These are phyloP conservation scores for Lypha dubia DNA, from an alignment of 2,888 invertebrate genomes.

Conservation along the genomic window DNA sequence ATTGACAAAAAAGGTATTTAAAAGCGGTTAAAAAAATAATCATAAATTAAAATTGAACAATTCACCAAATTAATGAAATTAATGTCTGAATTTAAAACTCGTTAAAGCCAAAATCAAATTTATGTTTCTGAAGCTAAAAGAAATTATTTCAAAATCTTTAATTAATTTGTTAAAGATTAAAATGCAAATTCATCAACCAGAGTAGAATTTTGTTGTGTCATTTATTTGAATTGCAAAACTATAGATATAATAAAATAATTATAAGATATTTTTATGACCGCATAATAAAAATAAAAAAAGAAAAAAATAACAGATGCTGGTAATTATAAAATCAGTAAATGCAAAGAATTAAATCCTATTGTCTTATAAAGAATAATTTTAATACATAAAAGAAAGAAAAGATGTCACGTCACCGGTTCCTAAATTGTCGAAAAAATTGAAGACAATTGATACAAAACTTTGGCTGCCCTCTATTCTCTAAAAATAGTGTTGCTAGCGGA, in stretches of 20 bases:
- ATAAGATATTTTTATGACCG: conserved; percentile 29
- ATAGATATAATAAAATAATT: conserved; percentile 31
- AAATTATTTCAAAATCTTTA: neutral
- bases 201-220: conserved; percentile 21
- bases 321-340: neutral
- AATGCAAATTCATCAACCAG: neutral
- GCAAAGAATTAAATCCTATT: conserved; percentile 21
- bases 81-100: neutral
- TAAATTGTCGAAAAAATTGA: too few species aligned
- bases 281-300: neutral
- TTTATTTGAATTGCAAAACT: conserved; percentile 38
- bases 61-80: neutral
- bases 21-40: neutral
- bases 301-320: conserved; percentile 19
- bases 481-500: too few species aligned
- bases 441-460: too few species aligned
- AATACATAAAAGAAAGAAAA: too few species aligned
- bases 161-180: neutral
- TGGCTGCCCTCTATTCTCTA: too few species aligned
- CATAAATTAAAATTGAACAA: neutral
- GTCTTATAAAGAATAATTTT: too few species aligned
- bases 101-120: neutral
- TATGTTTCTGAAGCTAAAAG: neutral
- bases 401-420: too few species aligned
- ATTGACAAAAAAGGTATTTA: neutral